Evolutionary conservation across 2,888 invertebrate genomes (phyloP), one percentile per base, ranked within the genome.

Genomic region (Ypsolopha sequella): DNA sequence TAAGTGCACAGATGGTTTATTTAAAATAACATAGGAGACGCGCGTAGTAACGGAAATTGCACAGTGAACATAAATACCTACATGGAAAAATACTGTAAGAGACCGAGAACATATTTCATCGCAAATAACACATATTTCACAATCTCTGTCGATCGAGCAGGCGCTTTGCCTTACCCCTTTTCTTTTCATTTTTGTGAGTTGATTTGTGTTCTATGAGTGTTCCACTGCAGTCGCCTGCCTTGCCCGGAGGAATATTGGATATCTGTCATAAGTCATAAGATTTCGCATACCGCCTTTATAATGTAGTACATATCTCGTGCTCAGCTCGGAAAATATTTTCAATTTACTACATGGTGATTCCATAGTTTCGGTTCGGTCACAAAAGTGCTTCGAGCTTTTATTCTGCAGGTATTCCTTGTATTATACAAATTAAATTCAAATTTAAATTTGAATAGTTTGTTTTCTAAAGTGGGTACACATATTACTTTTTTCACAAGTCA

Each of bases 201-300:
- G 80, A 81, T 78, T 80, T 80, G 79, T 79, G 76, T 76, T 68
- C 72, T 71, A 73, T 70, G 68, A 75, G 73, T 73, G 71, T 75
- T 74, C 70, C 64, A 24, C 61, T 73, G 75, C 76, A 73, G 24
- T 24, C 71, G 2, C 67, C 66, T 66, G 59, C 63, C 58, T 53
- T 63, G 73, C 73, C 68, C 63, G 62, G 58, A 64, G 69, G 68
- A 72, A 74, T 78, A 80, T 80, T 79, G 80, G 76, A 77, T 79
- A 77, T 79, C 73, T 76, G 78, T 78, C 78, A 74, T 70, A 71
- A 77, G 72, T 77, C 72, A 70, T 71, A 71, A 75, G 75, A 76
- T 73, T 76, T 70, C 64, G 70, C 69, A 73, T 70, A 61, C 68
- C 61, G 64, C 70, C 67, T 73, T 68, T 70, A 70, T 72, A 75